phyloP scores from a whole-genome alignment of 2,113 vertebrate species.

The Pangasianodon hypophthalmus region DNA sequence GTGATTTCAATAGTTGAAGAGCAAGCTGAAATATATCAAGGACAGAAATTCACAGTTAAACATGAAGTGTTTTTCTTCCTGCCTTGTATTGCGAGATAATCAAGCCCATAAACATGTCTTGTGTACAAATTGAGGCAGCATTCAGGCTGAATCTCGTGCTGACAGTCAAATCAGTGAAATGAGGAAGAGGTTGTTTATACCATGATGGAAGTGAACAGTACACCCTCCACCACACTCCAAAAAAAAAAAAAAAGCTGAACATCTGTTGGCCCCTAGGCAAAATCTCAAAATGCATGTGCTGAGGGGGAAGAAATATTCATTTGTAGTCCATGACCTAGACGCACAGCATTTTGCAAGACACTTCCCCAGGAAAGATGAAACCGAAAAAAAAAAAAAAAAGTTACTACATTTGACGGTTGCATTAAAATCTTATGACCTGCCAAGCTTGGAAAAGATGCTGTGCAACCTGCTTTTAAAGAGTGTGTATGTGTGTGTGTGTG shows the following conservation, averaged over 20 bases:
- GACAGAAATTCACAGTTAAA: neutral
- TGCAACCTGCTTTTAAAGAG: neutral
- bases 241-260: conserved; percentile 54
- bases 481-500: neutral
- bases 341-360: conserved; percentile 2
- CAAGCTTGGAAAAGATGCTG: neutral
- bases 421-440: conserved; percentile 19
- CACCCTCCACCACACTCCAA: conserved; percentile 9
- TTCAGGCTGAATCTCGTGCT: conserved; percentile 22
- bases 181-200: conserved; percentile 15
- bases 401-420: neutral
- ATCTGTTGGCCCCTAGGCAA: conserved; percentile 72
- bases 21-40: neutral
- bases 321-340: neutral
- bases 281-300: conserved; percentile 66
- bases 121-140: neutral
- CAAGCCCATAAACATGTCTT: neutral
- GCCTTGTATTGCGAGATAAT: neutral
- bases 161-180: conserved; percentile 58
- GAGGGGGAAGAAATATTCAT: conserved; percentile 16
- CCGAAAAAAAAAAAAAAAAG: neutral
- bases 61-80: neutral
- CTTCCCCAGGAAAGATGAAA: neutral
- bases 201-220: conserved; percentile 50
- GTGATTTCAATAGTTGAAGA: neutral